Conservation (phyloP, 2,113 vertebrate species). For the Rattus rattus region DNA sequence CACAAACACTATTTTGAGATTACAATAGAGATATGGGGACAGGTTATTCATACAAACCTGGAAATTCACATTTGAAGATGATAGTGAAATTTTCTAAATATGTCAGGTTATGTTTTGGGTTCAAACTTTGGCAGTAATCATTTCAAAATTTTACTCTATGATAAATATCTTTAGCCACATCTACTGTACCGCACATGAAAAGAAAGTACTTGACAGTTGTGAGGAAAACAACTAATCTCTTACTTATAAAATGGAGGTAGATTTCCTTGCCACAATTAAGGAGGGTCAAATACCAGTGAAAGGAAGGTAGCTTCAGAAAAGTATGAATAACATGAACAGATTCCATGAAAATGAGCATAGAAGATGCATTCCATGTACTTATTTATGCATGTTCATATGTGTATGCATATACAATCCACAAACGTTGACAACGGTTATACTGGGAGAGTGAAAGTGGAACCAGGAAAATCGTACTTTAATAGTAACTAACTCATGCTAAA, state of each 20-base stretch:
- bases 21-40: not conserved
- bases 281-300: not conserved
- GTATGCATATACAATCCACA: not conserved
- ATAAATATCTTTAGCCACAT: not conserved
- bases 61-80: not conserved
- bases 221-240: not conserved
- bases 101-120: not conserved
- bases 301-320: not conserved
- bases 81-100: not conserved
- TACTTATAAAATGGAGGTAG: not conserved
- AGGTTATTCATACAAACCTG: not conserved
- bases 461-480: not conserved
- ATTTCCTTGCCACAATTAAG: not conserved
- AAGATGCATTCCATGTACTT: not conserved
- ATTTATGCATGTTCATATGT: not conserved
- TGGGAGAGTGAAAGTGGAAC: not conserved
- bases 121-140: not conserved
- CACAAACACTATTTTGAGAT: not conserved
- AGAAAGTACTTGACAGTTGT: not conserved
- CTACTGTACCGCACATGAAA: not conserved
- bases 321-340: not conserved
- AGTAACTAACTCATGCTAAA: not conserved
- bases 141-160: not conserved
- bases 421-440: not conserved
- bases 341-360: not conserved